Evolutionary conservation across 2,888 invertebrate species (phyloP).

Genomic region (Deladenus siricidicola): DNA sequence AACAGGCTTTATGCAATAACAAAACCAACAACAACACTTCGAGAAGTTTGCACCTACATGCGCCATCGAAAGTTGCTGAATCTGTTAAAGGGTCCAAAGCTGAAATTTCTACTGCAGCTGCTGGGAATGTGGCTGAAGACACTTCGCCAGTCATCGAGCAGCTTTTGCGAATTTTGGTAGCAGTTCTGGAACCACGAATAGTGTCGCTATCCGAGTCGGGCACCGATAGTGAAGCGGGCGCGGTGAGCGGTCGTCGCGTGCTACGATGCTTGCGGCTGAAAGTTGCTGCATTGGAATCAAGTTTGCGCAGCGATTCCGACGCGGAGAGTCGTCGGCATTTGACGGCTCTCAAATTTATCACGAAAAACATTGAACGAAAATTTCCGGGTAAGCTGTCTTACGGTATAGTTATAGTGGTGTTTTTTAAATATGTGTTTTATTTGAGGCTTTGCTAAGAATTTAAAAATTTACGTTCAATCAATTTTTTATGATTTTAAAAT

Average conservation of each 20-base stretch:
- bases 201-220: background rate
- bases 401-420: too few relatives aligned
- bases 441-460: too few relatives aligned
- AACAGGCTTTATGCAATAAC: too few relatives aligned
- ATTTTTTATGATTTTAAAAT: too few relatives aligned
- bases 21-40: background rate
- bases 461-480: too few relatives aligned
- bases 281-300: background rate
- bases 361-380: background rate
- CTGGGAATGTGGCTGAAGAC: background rate
- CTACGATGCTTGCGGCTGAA: background rate
- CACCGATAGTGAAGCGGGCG: background rate
- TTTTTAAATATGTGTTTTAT: too few relatives aligned
- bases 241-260: background rate
- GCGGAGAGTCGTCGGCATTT: background rate
- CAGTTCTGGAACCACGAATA: background rate
- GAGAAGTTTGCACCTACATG: background rate
- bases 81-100: too few relatives aligned
- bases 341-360: background rate
- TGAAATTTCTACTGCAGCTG: background rate
- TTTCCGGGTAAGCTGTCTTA: background rate
- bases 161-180: background rate
- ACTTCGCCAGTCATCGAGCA: background rate
- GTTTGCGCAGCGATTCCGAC: background rate
- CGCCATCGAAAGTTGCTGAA: background rate